A percentile compares a stretch with the other conserved stretches of the same genome.
These are phyloP conservation scores for Clarias macrocephalus DNA, from an alignment of 2,113 vertebrate genomes.

Conservation along the genomic window DNA sequence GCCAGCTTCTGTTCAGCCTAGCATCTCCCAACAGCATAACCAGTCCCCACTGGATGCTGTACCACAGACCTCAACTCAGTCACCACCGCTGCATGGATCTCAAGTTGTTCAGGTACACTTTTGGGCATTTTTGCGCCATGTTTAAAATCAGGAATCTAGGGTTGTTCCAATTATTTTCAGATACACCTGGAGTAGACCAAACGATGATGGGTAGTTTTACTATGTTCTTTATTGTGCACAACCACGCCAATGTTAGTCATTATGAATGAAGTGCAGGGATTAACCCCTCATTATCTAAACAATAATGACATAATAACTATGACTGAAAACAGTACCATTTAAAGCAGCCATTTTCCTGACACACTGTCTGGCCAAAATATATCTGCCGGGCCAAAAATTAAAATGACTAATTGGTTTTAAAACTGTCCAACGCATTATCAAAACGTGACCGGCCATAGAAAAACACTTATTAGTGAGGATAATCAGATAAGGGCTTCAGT, in stretches of 20 bases:
- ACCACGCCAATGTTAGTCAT: neutral
- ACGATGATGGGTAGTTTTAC: no score
- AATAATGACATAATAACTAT: neutral
- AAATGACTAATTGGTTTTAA: no score
- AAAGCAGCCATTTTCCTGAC: neutral
- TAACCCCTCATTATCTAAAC: neutral
- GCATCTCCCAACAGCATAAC: conserved; percentile 51
- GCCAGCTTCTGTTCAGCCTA: conserved; percentile 57
- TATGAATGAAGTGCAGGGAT: neutral
- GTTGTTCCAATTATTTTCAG: neutral
- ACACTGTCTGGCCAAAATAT: no score
- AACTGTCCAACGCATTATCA: no score
- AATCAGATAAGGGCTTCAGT: no score
- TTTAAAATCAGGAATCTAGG: neutral
- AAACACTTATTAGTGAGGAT: no score
- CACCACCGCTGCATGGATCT: conserved; percentile 50
- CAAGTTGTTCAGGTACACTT: conserved; percentile 64
- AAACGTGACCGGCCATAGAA: no score
- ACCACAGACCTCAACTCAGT: conserved; percentile 50
- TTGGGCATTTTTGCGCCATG: neutral
- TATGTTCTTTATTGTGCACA: neutral
- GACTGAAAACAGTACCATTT: neutral
- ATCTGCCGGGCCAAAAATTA: no score
- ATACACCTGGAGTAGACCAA: neutral
- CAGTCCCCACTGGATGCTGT: conserved; percentile 57